Base-by-base conservation (phyloP, 2,888 invertebrate species). In the Noctua pronuba region DNA sequence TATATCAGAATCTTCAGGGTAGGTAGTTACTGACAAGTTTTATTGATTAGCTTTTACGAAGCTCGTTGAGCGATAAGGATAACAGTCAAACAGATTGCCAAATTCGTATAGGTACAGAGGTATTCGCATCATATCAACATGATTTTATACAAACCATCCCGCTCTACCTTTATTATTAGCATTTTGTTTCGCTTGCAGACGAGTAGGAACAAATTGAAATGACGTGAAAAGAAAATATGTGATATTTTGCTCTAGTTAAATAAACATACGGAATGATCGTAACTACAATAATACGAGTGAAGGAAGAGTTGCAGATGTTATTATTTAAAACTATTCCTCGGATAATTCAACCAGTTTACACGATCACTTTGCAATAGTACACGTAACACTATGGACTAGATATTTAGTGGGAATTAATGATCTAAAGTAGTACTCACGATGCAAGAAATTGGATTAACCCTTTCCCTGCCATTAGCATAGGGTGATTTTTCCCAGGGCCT, bases 251-350 rank as follows among this genome's bases (percentile, higher is more conserved):
- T 86, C 21, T 68, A 41, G 52, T 35, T 35, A 72, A 77, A 83
- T 72, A 83, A 77, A 83, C 72, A 77, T 4, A 68, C 38, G 46
- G 24, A 86, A 77, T 77, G 28, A 77, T 66, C 65, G 71, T 69
- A 83, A 83, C 83, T n/a, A 86, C 86, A 86, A 83, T 86, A 86
- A 83, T 62, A 83, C 72, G n/a, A 66, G 65, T 68, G 83, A 83
- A 66, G 58, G 86, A 86, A 75, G 72, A 78, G 35, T 78, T 78
- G 76, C 86, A 85, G 88, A 88, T 88, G 85, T 86, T 86, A 69
- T 74, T 66, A 78, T 77, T 82, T 72, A 1, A 55, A 60, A 86
- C 46, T 69, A 68, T 85, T 80, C 35, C 52, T 62, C 24, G n/a
- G 28, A 73, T 41, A 77, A 72, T 73, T 18, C 41, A 38, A 49